Base-by-base conservation (phyloP, 2,888 invertebrate species). In the Chymomyza fuscimana region DNA sequence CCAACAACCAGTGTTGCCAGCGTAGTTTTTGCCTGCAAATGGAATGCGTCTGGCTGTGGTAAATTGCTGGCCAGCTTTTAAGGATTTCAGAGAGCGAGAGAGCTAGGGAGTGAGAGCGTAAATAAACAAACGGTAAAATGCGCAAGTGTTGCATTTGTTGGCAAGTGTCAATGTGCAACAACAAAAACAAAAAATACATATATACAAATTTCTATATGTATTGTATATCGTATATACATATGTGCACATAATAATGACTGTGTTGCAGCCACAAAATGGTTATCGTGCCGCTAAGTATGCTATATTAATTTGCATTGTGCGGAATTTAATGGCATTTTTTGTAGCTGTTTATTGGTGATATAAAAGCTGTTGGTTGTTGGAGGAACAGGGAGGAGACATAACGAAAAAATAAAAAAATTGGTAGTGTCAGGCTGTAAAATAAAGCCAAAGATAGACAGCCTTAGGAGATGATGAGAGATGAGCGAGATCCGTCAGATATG, bases 301-400 rank as follows among this genome's bases (percentile, higher is more conserved):
- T 80, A 88, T 87, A 87, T 77, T 82, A 83, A 86, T 87, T 80
- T 78, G 68, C 78, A 85, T 85, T 83, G 86, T 78, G 70, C 65
- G 70, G 61, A 10, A 69, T 80, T 82, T 74, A 77, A 61, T 54
- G 52, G 52, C 52, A 54, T 54, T 54, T 54, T 54, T 54, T 19
- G 52, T 19, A 15, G 52, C 52, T 19, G 54, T 46, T 46, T 46
- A 46, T 46, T 46, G 40, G 40, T 12, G 40, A 46, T 46, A 46
- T 12, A 12, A 32, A 12, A 12, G 40, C 40, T 46, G 40, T 46
- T 46, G 40, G 40, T 32, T 32, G 60, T 58, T 54, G 52, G 60
- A 15, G 63, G 40, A 29, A 5, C 60, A 3, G 25, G 25, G 25
- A 25, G 25, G 25, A 25, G 25, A 25, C 2, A 25, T 25, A 25